Evolutionary conservation across 2,113 vertebrate species (phyloP), one percentile per base, ranked within the genome.

Genomic region (Microtus ochrogaster): DNA sequence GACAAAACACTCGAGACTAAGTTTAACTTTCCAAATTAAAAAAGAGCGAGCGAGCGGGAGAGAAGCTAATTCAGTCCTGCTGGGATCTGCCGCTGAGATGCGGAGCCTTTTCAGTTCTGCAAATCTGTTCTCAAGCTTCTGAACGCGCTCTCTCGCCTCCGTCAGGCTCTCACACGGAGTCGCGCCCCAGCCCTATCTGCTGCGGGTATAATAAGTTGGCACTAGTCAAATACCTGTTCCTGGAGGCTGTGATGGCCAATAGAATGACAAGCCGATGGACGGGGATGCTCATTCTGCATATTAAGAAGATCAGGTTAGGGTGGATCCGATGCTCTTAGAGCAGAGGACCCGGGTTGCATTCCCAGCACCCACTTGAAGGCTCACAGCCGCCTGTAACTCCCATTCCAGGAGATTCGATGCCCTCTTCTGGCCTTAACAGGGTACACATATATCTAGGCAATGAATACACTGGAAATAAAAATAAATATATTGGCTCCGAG

Each of bases 1-100:
- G 97, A 97, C 97, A 97, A 98, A 97, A 98, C 97, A 98, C 97
- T 97, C 90, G 77, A 93, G 97, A 97, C 97, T 97, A 98, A 97
- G 97, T 98, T 98, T 97, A 97, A 97, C 97, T 97, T 94, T 93
- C 97, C 94, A 95, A 97, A 96, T 96, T 97, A 93, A 92, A 89
- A 96, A 93, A 76, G 84, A 95, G 66, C 26, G 65, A 88, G 36
- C 5, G 44, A 88, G 36, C n/a, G 5, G n/a, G 24, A 73, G 47
- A 97, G 94, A 87, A 95, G 92, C 95, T 73, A 96, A 97, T 97
- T 97, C 95, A 96, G 97, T 96, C 84, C 95, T 97, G 95, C 97
- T 96, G 96, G 97, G 84, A 98, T 94, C 89, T 96, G 92, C 97
- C 96, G 83, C 96, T 96, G 96, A 96, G 92, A 98, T 93, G 94